Evolutionary conservation across 2,888 invertebrate species (phyloP).

Genomic region (Therioaphis trifolii): DNA sequence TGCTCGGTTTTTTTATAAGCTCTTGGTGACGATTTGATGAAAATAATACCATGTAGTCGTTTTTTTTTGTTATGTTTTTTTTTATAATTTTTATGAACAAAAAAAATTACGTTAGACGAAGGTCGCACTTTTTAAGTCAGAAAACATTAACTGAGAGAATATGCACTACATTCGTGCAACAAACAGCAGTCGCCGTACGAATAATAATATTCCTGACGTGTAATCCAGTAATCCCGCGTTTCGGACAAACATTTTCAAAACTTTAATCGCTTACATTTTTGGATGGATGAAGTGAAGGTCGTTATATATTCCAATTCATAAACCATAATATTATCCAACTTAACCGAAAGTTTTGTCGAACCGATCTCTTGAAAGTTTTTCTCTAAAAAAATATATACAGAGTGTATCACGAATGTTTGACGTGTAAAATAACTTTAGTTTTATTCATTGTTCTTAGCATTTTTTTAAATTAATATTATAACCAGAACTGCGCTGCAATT

Average conservation of each 20-base stretch:
- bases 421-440: no score
- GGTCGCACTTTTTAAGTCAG: no score
- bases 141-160: no score
- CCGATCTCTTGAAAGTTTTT: background rate
- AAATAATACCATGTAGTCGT: no score
- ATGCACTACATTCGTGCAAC: no score
- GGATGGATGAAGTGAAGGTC: background rate
- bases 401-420: no score
- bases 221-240: background rate
- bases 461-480: background rate
- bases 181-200: background rate
- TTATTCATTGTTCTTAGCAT: no score
- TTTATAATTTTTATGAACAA: no score
- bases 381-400: background rate
- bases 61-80: no score
- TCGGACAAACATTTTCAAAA: background rate
- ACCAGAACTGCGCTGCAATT: no score
- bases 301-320: conserved; percentile 10
- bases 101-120: background rate
- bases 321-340: background rate
- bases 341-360: background rate
- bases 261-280: background rate
- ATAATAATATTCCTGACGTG: background rate
- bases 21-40: no score
- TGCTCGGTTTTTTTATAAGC: no score